A percentile compares a stretch with the other conserved stretches of the same genome.
Evolutionary conservation across 2,113 vertebrate species (phyloP).

Genomic region (Pterocles orientalis): DNA sequence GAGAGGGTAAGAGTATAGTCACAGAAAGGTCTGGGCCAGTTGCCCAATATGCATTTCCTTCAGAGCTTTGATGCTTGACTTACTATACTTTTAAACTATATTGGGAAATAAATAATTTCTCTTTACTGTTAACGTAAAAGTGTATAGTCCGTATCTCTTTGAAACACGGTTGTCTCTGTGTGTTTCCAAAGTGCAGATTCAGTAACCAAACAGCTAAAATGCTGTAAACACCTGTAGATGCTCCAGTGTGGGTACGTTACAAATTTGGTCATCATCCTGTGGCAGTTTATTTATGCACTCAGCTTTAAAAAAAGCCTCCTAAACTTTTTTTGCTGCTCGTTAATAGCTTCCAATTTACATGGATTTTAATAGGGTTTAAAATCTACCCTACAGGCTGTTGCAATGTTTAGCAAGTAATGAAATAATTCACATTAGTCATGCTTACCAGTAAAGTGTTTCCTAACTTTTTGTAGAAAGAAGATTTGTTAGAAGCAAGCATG

Average conservation of each 20-base stretch:
- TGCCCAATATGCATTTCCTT: not conserved
- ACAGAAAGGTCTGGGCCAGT: not conserved
- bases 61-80: not conserved
- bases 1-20: not conserved
- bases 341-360: not conserved
- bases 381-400: not conserved
- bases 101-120: not conserved
- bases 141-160: not conserved
- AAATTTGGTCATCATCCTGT: not conserved
- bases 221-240: not conserved
- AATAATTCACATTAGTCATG: not conserved
- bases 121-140: not conserved
- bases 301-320: not conserved
- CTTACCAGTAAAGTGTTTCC: not conserved
- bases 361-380: not conserved
- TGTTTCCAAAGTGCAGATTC: not conserved
- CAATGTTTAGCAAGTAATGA: not conserved
- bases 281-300: not conserved
- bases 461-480: not conserved
- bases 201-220: not conserved
- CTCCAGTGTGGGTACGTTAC: not conserved
- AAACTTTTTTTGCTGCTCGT: not conserved
- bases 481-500: not conserved
- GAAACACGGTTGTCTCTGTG: not conserved
- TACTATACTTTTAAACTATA: not conserved